Percentiles rank a stretch among this genome's conserved stretches.
Evolutionary conservation across 2,888 invertebrate genomes (phyloP).

Genomic region (Tiphia femorata): DNA sequence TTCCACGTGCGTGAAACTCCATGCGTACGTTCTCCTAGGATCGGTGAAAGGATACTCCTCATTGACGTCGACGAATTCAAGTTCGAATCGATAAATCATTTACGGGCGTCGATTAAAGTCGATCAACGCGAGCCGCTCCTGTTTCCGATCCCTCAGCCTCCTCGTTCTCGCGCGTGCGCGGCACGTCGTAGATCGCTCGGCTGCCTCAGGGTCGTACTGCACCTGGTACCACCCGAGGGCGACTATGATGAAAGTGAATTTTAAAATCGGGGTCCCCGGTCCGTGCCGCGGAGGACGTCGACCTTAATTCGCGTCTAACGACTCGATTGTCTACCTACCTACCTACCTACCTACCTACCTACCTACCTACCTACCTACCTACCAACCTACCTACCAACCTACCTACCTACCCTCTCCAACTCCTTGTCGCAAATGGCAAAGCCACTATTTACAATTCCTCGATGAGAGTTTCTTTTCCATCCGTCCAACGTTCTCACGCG

Average conservation of each 20-base stretch:
- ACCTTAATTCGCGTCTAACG: constrained; percentile 37
- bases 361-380: constrained; percentile 21
- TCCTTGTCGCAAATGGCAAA: constrained; percentile 12
- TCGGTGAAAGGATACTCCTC: no score
- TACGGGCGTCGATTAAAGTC: neutral
- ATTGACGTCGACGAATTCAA: no score
- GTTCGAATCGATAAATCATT: no score
- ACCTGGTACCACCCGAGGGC: constrained; percentile 27
- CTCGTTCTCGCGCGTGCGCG: no score
- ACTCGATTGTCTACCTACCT: constrained; percentile 39
- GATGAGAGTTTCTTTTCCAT: constrained; percentile 21
- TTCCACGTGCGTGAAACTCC: no score
- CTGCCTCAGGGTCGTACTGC: constrained; percentile 15
- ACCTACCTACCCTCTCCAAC: neutral
- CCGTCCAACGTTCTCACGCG: constrained; percentile 32
- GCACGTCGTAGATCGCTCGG: neutral
- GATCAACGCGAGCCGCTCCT: neutral
- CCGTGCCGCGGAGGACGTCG: constrained; percentile 34
- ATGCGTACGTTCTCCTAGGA: no score
- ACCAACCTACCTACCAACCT: neutral
- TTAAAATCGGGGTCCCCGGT: constrained; percentile 40
- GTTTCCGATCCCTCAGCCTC: neutral
- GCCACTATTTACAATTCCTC: neutral
- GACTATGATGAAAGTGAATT: constrained; percentile 42
- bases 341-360: constrained; percentile 24